phyloP scores from a whole-genome alignment of 2,113 vertebrate species.

The Colistium nudipinnis region DNA sequence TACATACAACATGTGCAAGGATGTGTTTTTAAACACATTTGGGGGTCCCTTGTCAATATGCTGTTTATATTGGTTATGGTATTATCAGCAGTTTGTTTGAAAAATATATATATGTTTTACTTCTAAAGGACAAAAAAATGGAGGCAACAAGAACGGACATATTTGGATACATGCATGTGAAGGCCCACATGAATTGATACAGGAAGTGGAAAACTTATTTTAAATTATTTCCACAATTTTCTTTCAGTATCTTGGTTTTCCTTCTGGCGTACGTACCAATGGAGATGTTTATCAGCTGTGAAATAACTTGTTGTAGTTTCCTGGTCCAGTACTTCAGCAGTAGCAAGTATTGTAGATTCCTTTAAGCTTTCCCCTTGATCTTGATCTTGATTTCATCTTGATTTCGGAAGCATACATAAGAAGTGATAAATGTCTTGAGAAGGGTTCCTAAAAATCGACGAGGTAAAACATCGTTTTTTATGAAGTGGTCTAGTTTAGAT shows the following conservation, averaged over 20 bases:
- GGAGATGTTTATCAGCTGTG: constrained; percentile 11
- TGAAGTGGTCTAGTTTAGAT: constrained; percentile 1
- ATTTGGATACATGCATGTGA: too few relatives aligned
- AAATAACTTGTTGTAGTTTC: background rate
- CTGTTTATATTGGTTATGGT: too few relatives aligned
- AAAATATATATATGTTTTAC: too few relatives aligned
- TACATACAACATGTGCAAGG: too few relatives aligned
- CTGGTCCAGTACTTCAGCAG: background rate
- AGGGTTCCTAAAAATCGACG: too few relatives aligned
- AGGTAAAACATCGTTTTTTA: background rate
- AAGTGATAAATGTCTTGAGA: too few relatives aligned
- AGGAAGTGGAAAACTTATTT: background rate
- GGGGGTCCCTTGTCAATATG: too few relatives aligned
- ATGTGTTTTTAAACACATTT: too few relatives aligned
- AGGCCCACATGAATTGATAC: background rate
- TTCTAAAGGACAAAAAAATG: too few relatives aligned
- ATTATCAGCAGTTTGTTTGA: too few relatives aligned
- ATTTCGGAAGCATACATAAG: background rate
- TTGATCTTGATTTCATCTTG: background rate
- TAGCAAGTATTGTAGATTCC: background rate
- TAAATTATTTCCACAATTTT: background rate
- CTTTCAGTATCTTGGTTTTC: background rate
- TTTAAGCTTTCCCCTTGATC: background rate
- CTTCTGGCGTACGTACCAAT: background rate
- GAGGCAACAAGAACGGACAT: too few relatives aligned